Evolutionary conservation across 2,797 vertebrate genomes (phyloP).

Genomic region (Fistularia tabacaria): DNA sequence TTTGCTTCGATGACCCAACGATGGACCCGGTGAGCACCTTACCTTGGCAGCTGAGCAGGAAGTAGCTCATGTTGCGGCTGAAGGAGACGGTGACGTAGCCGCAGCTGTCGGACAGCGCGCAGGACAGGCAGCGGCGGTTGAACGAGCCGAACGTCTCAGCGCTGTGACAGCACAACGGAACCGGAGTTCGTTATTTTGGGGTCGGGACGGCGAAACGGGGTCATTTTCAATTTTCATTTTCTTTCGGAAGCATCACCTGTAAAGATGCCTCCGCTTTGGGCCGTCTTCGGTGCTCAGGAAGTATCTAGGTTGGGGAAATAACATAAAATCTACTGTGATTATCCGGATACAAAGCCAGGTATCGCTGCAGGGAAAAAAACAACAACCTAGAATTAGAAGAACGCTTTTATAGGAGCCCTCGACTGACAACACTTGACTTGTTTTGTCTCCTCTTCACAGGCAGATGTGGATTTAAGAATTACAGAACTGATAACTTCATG

Average conservation of each 20-base stretch:
- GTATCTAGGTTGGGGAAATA: conserved; percentile 73
- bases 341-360: too few relatives aligned
- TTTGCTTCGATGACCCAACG: too few relatives aligned
- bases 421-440: too few relatives aligned
- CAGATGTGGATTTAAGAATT: too few relatives aligned
- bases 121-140: conserved; percentile 92
- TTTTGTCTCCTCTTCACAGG: too few relatives aligned
- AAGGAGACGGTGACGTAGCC: conserved; percentile 88
- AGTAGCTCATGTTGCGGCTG: conserved; percentile 84
- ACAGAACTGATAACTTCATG: too few relatives aligned
- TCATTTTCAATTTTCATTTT: background rate
- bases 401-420: too few relatives aligned
- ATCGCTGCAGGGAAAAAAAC: too few relatives aligned
- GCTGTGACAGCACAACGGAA: conserved; percentile 54
- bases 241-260: conserved; percentile 79
- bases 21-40: background rate
- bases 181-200: background rate
- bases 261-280: conserved; percentile 86
- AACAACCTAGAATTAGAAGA: too few relatives aligned
- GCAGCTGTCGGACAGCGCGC: conserved; percentile 82
- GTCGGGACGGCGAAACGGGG: background rate
- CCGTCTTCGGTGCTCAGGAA: conserved; percentile 96
- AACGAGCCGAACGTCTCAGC: conserved; percentile 89
- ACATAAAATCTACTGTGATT: too few relatives aligned
- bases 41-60: conserved; percentile 92